Conservation (phyloP, 2,888 invertebrate species). For the Oeneis ivallda region DNA sequence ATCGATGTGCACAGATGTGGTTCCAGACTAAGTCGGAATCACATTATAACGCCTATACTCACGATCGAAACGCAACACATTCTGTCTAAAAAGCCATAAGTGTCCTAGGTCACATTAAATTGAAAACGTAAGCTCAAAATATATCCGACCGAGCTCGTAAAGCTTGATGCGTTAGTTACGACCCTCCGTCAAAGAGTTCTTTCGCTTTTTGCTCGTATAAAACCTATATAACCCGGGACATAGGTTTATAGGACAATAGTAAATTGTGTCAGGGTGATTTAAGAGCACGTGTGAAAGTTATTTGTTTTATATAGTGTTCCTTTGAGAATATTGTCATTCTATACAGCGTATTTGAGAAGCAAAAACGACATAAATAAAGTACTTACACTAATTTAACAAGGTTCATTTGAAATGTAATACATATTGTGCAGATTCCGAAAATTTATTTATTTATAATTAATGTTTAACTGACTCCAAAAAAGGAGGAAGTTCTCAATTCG, state of each 20-base stretch:
- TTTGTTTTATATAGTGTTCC: constrained; percentile 4
- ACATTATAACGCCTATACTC: too few species aligned
- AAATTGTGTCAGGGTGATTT: constrained; percentile 19
- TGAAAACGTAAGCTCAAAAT: constrained; percentile 18
- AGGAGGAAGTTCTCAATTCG: too few species aligned
- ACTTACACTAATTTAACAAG: too few species aligned
- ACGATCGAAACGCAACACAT: constrained; percentile 3
- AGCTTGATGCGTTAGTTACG: constrained; percentile 18
- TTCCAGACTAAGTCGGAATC: too few species aligned
- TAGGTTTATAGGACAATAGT: constrained; percentile 18
- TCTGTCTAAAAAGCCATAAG: not conserved
- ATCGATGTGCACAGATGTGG: too few species aligned
- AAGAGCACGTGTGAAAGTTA: not conserved
- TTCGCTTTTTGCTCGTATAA: constrained; percentile 17
- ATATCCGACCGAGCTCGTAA: constrained; percentile 18
- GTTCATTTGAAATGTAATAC: too few species aligned
- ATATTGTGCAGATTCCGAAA: too few species aligned
- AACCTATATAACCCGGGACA: constrained; percentile 12
- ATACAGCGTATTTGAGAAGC: too few species aligned
- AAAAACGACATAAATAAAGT: too few species aligned
- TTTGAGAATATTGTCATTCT: not conserved
- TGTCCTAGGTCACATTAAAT: not conserved
- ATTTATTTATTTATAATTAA: too few species aligned
- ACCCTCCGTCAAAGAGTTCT: constrained; percentile 18
- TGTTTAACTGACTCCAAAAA: too few species aligned